Conservation (phyloP, 1,140 invertebrate species). For the Drosophila equinoxialis region DNA sequence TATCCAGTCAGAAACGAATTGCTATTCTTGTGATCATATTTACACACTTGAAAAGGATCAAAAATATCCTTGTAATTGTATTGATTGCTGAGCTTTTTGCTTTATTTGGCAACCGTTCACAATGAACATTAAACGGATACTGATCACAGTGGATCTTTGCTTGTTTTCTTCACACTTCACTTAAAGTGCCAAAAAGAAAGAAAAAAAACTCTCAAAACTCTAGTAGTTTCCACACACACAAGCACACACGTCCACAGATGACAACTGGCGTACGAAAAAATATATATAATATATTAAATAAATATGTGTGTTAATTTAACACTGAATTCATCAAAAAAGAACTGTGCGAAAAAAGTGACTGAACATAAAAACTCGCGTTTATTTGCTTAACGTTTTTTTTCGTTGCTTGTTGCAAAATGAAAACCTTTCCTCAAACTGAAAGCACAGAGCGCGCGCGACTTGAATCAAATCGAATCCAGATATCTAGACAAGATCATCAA, state of each 20-base stretch:
- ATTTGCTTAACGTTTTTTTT: slow-evolving; percentile 69
- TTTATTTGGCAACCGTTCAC: slow-evolving; percentile 45
- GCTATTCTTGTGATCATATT: slow-evolving; percentile 69
- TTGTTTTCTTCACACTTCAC: slow-evolving; percentile 71
- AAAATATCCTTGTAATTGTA: neutral
- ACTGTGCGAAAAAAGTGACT: slow-evolving; percentile 34
- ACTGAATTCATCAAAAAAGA: slow-evolving; percentile 55
- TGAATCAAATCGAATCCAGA: slow-evolving; percentile 27
- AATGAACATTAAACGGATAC: slow-evolving; percentile 70
- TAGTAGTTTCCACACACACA: slow-evolving; percentile 68
- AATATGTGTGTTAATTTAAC: slow-evolving; percentile 72
- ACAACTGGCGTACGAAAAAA: slow-evolving; percentile 57
- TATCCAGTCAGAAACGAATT: slow-evolving; percentile 51
- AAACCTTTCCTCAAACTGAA: slow-evolving; percentile 71
- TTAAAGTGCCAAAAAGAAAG: slow-evolving; percentile 58
- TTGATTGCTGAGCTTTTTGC: neutral
- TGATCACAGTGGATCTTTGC: slow-evolving; percentile 44
- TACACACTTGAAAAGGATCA: slow-evolving; percentile 2
- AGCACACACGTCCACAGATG: slow-evolving; percentile 39
- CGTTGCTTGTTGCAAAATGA: slow-evolving; percentile 72
- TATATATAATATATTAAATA: slow-evolving; percentile 63
- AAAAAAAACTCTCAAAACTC: slow-evolving; percentile 36
- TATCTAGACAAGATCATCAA: slow-evolving; percentile 32
- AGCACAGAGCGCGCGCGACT: slow-evolving; percentile 39
- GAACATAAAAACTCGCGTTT: slow-evolving; percentile 45